phyloP scores from a whole-genome alignment of 2,797 vertebrate species.

The Heterohyrax brucei region DNA sequence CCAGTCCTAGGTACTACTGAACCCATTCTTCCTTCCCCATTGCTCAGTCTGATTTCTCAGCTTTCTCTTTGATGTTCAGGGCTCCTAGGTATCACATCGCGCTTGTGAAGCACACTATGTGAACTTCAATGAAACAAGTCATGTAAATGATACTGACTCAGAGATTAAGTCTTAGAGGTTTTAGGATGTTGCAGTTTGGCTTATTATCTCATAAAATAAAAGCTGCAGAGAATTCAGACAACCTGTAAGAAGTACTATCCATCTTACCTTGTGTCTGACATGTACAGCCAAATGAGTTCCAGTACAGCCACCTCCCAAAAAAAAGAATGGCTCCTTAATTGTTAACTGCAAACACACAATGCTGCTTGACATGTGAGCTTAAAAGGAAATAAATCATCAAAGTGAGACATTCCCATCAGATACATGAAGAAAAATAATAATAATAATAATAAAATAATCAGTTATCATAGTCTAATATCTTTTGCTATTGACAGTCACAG shows the following conservation, averaged over 20 bases:
- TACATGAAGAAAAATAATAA: background rate
- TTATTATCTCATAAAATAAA: slow-evolving; percentile 44
- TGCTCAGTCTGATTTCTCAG: no score
- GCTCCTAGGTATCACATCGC: no score
- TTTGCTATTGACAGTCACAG: no score
- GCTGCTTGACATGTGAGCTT: slow-evolving; percentile 95
- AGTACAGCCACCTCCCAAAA: slow-evolving; percentile 97
- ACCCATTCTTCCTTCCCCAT: no score
- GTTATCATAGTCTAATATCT: no score
- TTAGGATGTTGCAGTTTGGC: background rate
- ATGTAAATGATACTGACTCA: background rate
- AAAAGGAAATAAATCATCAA: slow-evolving; percentile 57
- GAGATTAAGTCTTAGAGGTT: slow-evolving; percentile 29
- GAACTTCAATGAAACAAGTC: no score
- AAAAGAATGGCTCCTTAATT: slow-evolving; percentile 94
- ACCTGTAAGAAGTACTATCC: background rate
- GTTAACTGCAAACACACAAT: slow-evolving; percentile 94
- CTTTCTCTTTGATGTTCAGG: no score
- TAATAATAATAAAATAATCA: no score
- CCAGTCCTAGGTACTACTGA: no score
- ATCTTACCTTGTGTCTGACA: slow-evolving; percentile 94
- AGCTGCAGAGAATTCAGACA: slow-evolving; percentile 26
- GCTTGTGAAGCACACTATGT: no score
- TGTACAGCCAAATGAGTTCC: slow-evolving; percentile 96
- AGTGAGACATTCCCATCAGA: background rate